These are phyloP conservation scores for Zoanthus solanderi DNA, from an alignment of 92 coral and sea anemone species.

Conservation along the genomic window DNA sequence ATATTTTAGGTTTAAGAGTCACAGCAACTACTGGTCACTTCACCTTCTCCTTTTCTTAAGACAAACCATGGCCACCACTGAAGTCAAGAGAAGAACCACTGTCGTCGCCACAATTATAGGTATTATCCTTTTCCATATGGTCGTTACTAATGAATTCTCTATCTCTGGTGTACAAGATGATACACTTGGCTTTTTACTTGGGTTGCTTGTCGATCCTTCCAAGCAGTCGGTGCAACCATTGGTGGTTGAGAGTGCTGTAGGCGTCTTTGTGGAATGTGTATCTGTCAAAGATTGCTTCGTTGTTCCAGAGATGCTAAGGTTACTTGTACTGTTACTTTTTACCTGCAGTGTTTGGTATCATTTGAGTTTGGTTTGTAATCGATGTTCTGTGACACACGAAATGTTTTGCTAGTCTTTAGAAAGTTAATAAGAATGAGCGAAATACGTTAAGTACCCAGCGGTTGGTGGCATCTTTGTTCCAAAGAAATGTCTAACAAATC, in stretches of 20 bases:
- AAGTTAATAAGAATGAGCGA: too few species aligned
- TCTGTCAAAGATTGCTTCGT: not conserved
- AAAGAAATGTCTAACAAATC: too few species aligned
- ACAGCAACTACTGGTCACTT: not conserved
- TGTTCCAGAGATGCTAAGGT: not conserved
- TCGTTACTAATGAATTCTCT: not conserved
- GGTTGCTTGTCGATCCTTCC: not conserved
- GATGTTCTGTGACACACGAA: too few species aligned
- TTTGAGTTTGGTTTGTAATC: not conserved
- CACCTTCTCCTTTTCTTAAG: constrained; percentile 1
- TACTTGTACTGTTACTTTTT: not conserved
- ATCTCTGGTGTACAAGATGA: not conserved
- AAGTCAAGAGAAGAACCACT: not conserved
- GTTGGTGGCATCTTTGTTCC: not conserved
- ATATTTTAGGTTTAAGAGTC: too few species aligned
- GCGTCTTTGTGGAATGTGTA: not conserved
- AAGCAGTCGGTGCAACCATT: not conserved
- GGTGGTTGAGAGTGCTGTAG: not conserved
- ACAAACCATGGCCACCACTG: constrained; percentile 4
- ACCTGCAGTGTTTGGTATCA: not conserved
- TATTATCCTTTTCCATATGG: not conserved
- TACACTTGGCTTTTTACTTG: not conserved
- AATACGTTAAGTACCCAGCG: too few species aligned
- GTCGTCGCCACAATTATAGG: not conserved
- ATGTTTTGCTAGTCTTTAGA: too few species aligned